Evolutionary conservation across 2,113 vertebrate species (phyloP), one percentile per base, ranked within the genome.

Genomic region (Colaptes auratus): DNA sequence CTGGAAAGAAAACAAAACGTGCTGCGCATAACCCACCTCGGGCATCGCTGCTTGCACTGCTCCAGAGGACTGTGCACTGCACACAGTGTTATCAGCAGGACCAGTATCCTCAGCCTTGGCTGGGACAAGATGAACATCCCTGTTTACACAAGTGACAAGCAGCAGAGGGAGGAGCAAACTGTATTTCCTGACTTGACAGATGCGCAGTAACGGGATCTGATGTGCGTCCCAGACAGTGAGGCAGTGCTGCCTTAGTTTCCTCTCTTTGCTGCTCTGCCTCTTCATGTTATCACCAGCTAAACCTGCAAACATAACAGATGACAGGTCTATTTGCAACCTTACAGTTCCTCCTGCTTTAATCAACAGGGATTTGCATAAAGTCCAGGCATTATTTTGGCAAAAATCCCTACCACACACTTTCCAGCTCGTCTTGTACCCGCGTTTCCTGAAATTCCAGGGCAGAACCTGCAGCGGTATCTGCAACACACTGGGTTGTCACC

Each of bases 211-310:
- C 2, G 1, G 72, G 25, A 33, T 50, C 46, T 11, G 1, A 25
- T n/a, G 60, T 33, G 21, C 5, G 4, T 27, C 50, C 58, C 72
- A 33, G 63, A 12, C 73, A 31, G 52, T 25, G 33, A 30, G 53
- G 56, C 1, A 0, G 4, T 6, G 80, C 63, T 69, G 60, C 17
- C 30, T 73, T 64, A 6, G 69, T 61, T 65, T 48, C 44, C 69
- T 44, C 64, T 27, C 72, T 15, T 36, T 2, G 6, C 71, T 31
- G 50, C 52, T 46, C 60, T 8, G 0, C 31, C 61, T 56, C 48
- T 24, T 75, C 10, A 0, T 0, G 0, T 60, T 46, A 3, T 16
- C 0, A 0, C 44, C 33, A 58, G 50, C 72, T 56, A 36, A n/a
- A 59, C 4, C 73, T 60, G 50, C 60, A 24, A 15, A 52, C 56